Evolutionary conservation across 1,140 invertebrate species (phyloP).

Genomic region (Pachyrhynchus sulphureomaculatus): DNA sequence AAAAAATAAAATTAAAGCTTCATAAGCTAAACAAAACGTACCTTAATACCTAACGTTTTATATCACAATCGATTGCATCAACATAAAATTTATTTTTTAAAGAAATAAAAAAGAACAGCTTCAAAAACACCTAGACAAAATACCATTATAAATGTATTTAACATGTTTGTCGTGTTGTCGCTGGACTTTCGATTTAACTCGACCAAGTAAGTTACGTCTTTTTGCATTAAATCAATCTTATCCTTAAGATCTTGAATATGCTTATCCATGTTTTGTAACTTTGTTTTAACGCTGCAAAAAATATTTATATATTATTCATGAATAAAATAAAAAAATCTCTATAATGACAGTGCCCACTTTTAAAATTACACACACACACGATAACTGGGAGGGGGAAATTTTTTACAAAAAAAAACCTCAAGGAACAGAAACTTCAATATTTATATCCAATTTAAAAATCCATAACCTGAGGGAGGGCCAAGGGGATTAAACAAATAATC

Average conservation of each 20-base stretch:
- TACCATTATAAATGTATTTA: slow-evolving; percentile 25
- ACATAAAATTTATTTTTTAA: slow-evolving; percentile 23
- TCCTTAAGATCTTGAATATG: slow-evolving; percentile 40
- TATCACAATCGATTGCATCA: slow-evolving; percentile 34
- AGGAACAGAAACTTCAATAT: neutral
- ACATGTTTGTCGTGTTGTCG: slow-evolving; percentile 4
- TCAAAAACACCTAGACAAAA: slow-evolving; percentile 33
- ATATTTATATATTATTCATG: too few species aligned
- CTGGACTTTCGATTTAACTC: slow-evolving; percentile 19
- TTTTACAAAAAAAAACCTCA: neutral
- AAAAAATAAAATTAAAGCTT: neutral
- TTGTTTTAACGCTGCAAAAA: slow-evolving; percentile 41
- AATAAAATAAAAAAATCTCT: too few species aligned
- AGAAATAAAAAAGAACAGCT: slow-evolving; percentile 30
- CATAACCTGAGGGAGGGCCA: too few species aligned
- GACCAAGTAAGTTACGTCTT: slow-evolving; percentile 31
- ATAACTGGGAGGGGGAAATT: too few species aligned
- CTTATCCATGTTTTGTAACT: slow-evolving; percentile 43
- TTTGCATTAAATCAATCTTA: slow-evolving; percentile 41
- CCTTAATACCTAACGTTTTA: neutral
- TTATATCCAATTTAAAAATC: too few species aligned
- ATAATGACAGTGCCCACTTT: too few species aligned
- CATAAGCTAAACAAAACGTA: neutral
- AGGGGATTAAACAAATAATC: too few species aligned
- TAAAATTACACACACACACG: too few species aligned